A percentile compares a stretch with the other conserved stretches of the same genome.
Conservation (phyloP, 2,888 invertebrate species). For the Eupithecia abbreviata region DNA sequence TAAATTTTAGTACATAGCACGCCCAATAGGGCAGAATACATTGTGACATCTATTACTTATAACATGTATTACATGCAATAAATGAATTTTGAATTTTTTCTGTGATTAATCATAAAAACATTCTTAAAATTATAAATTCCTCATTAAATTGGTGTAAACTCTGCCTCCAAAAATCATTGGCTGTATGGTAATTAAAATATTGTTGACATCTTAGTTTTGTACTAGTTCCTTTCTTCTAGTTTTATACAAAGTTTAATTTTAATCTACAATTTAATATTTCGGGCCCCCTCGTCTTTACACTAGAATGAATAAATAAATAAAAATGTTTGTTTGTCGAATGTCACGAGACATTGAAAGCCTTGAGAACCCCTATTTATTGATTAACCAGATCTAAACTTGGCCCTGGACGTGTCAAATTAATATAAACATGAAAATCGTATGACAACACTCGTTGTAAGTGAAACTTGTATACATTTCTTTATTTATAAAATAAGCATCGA, state of each 20-base stretch:
- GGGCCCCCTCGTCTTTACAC: not conserved
- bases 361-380: constrained; percentile 5
- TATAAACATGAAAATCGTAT: constrained; percentile 76
- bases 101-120: no score
- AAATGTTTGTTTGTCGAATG: not conserved
- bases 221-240: not conserved
- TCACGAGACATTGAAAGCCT: not conserved
- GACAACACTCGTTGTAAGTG: constrained; percentile 56
- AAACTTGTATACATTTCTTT: constrained; percentile 35
- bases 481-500: constrained; percentile 44
- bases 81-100: no score
- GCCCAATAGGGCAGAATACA: no score
- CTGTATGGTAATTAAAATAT: no score
- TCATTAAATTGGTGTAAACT: no score
- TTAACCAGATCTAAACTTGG: not conserved
- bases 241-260: not conserved
- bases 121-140: no score
- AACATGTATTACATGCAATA: no score
- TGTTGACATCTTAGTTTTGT: no score
- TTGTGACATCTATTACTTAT: no score
- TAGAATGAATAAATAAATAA: not conserved
- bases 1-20: no score
- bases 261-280: not conserved
- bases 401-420: constrained; percentile 53
- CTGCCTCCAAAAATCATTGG: no score